Conservation (phyloP, 2,113 vertebrate genomes). For the zebrafish (Danio rerio) region GRCz12tu NC_133180.1:1766501-1767000, state of each 20-base stretch:
- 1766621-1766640: neutral
- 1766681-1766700: constrained; percentile 46
- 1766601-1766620: constrained; percentile 30
- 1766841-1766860: neutral
- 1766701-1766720: constrained; percentile 42
- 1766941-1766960: no score
- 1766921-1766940: no score
- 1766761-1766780: neutral
- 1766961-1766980: no score
- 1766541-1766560: constrained; percentile 46
- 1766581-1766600: constrained; percentile 44
- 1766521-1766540: neutral
- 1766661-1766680: constrained; percentile 24
- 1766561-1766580: constrained; percentile 48
- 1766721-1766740: constrained; percentile 14
- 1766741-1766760: neutral
- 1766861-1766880: neutral
- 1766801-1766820: neutral
- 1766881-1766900: neutral
- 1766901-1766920: no score
- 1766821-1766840: neutral
- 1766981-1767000: no score
- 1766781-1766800: neutral
- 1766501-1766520: neutral
- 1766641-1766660: constrained; percentile 44